phyloP scores from a whole-genome alignment of 2,797 vertebrate species.

The Sebastes itinus region DNA sequence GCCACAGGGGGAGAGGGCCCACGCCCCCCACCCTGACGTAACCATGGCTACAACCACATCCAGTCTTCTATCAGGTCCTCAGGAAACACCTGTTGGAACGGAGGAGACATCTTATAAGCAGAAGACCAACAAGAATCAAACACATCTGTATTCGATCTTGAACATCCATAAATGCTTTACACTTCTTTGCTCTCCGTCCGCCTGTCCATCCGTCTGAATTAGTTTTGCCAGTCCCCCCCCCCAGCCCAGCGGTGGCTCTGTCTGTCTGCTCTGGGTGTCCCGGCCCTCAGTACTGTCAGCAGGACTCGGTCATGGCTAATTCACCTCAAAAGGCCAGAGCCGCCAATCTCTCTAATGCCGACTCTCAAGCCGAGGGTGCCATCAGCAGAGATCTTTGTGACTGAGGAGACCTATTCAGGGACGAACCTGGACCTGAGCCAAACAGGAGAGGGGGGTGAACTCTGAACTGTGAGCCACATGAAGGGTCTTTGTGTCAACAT shows the following conservation, averaged over 20 bases:
- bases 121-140: background rate
- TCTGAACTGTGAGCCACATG: slow-evolving; percentile 47
- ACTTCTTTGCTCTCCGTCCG: background rate
- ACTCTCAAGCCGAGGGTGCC: slow-evolving; percentile 47
- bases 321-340: slow-evolving; percentile 69
- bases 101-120: background rate
- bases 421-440: slow-evolving; percentile 38
- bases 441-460: slow-evolving; percentile 28
- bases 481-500: slow-evolving; percentile 50
- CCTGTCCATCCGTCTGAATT: slow-evolving; percentile 28
- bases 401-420: slow-evolving; percentile 52
- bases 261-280: slow-evolving; percentile 37
- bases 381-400: slow-evolving; percentile 46
- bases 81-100: slow-evolving; percentile 57
- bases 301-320: slow-evolving; percentile 71
- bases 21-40: slow-evolving; percentile 51
- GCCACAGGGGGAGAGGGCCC: slow-evolving; percentile 59
- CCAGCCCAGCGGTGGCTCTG: background rate
- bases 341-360: slow-evolving; percentile 59
- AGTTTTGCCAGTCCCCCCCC: slow-evolving; percentile 10
- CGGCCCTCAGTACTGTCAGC: slow-evolving; percentile 57
- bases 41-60: slow-evolving; percentile 72
- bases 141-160: background rate
- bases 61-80: slow-evolving; percentile 48
- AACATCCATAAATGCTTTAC: background rate